phyloP scores from a whole-genome alignment of 2,797 vertebrate species.

The Ptychobarbus kaznakovi region DNA sequence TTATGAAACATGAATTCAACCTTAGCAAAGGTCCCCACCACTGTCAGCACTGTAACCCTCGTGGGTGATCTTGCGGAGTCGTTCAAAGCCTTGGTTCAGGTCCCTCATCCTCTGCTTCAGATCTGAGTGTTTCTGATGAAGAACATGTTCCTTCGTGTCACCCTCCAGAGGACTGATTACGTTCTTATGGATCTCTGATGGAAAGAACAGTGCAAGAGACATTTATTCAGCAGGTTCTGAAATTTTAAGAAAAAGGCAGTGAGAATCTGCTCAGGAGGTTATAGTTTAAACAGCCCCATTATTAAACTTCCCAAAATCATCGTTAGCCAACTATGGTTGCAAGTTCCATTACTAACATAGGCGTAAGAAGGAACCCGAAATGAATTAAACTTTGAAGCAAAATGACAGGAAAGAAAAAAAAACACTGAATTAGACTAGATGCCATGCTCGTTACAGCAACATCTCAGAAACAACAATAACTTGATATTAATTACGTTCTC shows the following conservation, averaged over 20 bases:
- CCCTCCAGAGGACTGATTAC: slow-evolving; percentile 85
- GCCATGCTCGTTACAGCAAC: not conserved
- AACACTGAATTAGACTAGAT: not conserved
- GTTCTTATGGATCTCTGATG: slow-evolving; percentile 89
- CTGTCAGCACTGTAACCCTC: slow-evolving; percentile 86
- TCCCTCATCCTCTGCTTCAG: slow-evolving; percentile 89
- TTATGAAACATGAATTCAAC: not conserved
- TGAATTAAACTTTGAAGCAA: not conserved
- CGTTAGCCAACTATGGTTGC: not conserved
- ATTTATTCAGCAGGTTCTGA: not conserved
- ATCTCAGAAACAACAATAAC: not conserved
- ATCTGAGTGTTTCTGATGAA: slow-evolving; percentile 87
- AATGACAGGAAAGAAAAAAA: not conserved
- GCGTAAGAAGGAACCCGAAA: not conserved
- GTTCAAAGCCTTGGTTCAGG: slow-evolving; percentile 92
- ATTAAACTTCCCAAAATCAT: not conserved
- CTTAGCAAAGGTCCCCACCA: slow-evolving; percentile 73
- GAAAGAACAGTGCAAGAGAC: slow-evolving; percentile 5
- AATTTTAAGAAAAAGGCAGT: not conserved
- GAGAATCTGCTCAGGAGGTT: slow-evolving; percentile 11
- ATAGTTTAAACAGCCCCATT: not conserved
- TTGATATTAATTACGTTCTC: not conserved
- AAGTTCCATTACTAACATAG: not conserved
- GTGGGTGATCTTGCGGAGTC: slow-evolving; percentile 89
- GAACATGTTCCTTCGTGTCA: slow-evolving; percentile 77